These are phyloP conservation scores for Lycopodina hypogea DNA, from an alignment of 37 sponge, comb jelly and placozoan species.

Conservation along the genomic window DNA sequence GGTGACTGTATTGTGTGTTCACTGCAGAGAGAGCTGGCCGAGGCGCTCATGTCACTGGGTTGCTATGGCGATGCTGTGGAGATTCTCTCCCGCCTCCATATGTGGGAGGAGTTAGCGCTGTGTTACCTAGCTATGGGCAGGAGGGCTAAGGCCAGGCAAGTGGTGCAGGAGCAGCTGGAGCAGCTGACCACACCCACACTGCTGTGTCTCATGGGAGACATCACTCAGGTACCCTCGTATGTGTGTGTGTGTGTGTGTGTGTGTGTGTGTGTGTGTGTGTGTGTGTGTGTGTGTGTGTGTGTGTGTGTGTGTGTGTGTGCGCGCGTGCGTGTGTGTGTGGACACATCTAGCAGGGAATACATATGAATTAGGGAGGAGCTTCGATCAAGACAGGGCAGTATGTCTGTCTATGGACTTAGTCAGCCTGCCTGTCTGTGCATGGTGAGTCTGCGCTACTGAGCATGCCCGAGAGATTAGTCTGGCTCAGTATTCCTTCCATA, in stretches of 20 bases:
- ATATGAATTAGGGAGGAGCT: too few relatives aligned
- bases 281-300: background rate
- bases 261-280: background rate
- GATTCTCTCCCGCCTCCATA: constrained; percentile 65
- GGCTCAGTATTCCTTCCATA: too few relatives aligned
- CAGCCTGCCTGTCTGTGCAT: too few relatives aligned
- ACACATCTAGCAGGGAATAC: too few relatives aligned
- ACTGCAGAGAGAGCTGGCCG: constrained; percentile 71
- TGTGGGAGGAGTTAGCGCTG: constrained; percentile 85
- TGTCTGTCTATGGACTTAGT: too few relatives aligned
- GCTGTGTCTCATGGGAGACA: constrained; percentile 85
- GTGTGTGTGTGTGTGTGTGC: background rate
- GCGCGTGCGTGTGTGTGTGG: background rate
- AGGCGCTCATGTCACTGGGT: constrained; percentile 63
- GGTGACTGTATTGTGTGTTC: background rate
- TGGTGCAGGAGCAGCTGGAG: constrained; percentile 52
- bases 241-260: background rate
- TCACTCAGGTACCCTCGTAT: constrained; percentile 53
- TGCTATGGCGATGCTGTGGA: constrained; percentile 70
- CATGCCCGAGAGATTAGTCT: too few relatives aligned
- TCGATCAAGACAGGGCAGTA: too few relatives aligned
- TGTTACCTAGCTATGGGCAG: constrained; percentile 70
- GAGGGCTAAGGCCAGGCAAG: constrained; percentile 52
- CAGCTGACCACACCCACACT: constrained; percentile 59
- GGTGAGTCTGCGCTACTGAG: too few relatives aligned